phyloP scores from a whole-genome alignment of 2,888 invertebrate species.

The Acleris emargana region DNA sequence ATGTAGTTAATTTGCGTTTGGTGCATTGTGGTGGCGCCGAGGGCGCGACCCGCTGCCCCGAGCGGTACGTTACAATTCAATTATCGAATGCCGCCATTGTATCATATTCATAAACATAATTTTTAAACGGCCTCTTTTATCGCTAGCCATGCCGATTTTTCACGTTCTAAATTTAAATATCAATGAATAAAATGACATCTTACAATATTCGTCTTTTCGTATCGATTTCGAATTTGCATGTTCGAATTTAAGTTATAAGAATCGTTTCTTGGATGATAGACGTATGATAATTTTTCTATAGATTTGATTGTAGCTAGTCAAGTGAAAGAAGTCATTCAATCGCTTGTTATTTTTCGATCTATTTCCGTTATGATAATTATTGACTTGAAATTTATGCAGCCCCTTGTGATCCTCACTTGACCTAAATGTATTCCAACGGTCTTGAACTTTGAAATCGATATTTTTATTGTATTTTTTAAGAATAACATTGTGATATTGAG shows the following conservation, averaged over 20 bases:
- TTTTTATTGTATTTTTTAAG: slow-evolving; percentile 38
- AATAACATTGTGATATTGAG: slow-evolving; percentile 32
- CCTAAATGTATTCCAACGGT: slow-evolving; percentile 68
- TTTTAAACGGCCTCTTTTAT: slow-evolving; percentile 65
- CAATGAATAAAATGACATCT: slow-evolving; percentile 58
- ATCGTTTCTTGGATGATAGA: slow-evolving; percentile 77
- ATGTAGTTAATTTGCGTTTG: slow-evolving; percentile 80
- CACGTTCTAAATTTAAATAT: slow-evolving; percentile 70
- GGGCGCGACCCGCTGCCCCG: slow-evolving; percentile 80
- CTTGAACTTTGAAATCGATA: slow-evolving; percentile 54
- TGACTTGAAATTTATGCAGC: slow-evolving; percentile 58
- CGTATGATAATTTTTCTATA: slow-evolving; percentile 74
- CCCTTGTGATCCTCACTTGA: slow-evolving; percentile 57
- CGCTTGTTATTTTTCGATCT: slow-evolving; percentile 77
- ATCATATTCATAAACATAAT: slow-evolving; percentile 64
- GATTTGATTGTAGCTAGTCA: slow-evolving; percentile 54
- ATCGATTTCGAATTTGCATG: slow-evolving; percentile 78
- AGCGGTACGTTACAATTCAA: slow-evolving; percentile 68
- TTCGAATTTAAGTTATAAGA: slow-evolving; percentile 67
- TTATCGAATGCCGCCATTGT: slow-evolving; percentile 64
- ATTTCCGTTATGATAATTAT: slow-evolving; percentile 70
- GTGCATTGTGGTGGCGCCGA: slow-evolving; percentile 67
- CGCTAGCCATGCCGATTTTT: slow-evolving; percentile 66
- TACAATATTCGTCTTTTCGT: slow-evolving; percentile 45
- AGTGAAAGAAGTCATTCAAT: slow-evolving; percentile 54